Base-by-base conservation (phyloP, 2,797 vertebrate genomes). In the Eospalax fontanierii region DNA sequence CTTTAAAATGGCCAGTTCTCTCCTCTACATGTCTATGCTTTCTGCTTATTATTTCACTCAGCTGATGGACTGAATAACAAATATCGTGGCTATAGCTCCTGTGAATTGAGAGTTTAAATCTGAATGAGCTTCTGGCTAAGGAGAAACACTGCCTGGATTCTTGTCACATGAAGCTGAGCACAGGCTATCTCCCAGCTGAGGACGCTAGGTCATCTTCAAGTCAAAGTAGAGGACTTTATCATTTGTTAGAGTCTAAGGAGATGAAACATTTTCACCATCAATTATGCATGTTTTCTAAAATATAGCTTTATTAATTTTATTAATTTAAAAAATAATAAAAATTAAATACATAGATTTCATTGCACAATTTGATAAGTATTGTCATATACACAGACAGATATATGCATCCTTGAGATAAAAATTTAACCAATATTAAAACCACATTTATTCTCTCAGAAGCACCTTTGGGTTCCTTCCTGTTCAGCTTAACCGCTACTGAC, bases 311-410 rank as follows among this genome's bases (percentile, higher is more conserved):
- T 81, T 75, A 26, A 15, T 70, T 22, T 63, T 78, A 63, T 73
- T 90, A 90, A 38, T 5, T 57, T 81, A 19, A n/a, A 71, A 90
- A 66, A 9, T 82, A n/a, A n/a, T 50, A 86, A 78, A 59, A 82
- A 18, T 18, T 2, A 78, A 87, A 87, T 54, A 10, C n/a, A 43
- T 1, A 75, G 24, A 79, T 35, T 66, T 74, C 35, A 89, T 10
- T 35, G 4, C 18, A 81, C 1, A 82, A n/a, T 54, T 81, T 91
- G 40, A 18, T 68, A 38, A 65, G 63, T 65, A 46, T 26, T 65
- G 4, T 24, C 63, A 65, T 65, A 65, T 65, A 28, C 21, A 65
- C 26, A n/a, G n/a, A 9, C 21, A 38, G 12, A 78, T 71, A 35
- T n/a, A 57, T 7, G 81, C 46, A 46, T 11, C 11, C 46, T 46